Evolutionary conservation across 64 coral and sea anemone species (phyloP), one percentile per base, ranked within the genome.

Genomic region (Pachyseris speciosa): DNA sequence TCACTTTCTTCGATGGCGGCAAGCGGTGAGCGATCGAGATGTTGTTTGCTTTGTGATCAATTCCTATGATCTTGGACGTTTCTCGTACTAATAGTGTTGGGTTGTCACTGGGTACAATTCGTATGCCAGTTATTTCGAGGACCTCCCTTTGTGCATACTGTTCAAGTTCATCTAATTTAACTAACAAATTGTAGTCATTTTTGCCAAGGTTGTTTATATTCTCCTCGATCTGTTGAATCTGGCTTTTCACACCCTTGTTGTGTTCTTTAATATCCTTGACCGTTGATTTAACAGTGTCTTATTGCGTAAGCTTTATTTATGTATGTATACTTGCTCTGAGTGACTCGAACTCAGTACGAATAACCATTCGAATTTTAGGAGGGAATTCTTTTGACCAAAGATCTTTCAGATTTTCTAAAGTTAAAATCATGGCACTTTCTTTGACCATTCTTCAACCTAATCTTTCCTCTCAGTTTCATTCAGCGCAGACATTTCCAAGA

Each of bases 111-210:
- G 75, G 75, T 55, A 83, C 78, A 17, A 83, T 0, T 44, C 51
- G 78, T 38, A 83, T 83, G 22, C 78, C 51, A 1, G 78, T 83
- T 50, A 83, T 61, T 83, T 83, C 52, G 47, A 83, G 78, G 36
- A 5, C 36, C 52, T 83, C 53, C 16, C 78, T 83, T 7, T 47
- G n/a, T 16, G 76, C n/a, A 25, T 80, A 80, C 30, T 63, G 78
- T 22, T 45, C 49, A 29, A 63, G 51, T 40, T 83, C 78, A 39
- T 83, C 78, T 31, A 83, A 61, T 16, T 50, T 25, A 20, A 83
- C 48, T 7, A 34, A 25, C 31, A 83, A 17, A 61, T 63, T 37
- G 26, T 83, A 83, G 39, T 8, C 48, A 60, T 83, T 52, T 4
- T 63, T 50, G 22, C 30, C 29, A n/a, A 84, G 41, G 10, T 57